A percentile compares a stretch with the other conserved stretches of the same genome.
Evolutionary conservation across 2,797 vertebrate genomes (phyloP).

Genomic region (Acanthurus lineatus): DNA sequence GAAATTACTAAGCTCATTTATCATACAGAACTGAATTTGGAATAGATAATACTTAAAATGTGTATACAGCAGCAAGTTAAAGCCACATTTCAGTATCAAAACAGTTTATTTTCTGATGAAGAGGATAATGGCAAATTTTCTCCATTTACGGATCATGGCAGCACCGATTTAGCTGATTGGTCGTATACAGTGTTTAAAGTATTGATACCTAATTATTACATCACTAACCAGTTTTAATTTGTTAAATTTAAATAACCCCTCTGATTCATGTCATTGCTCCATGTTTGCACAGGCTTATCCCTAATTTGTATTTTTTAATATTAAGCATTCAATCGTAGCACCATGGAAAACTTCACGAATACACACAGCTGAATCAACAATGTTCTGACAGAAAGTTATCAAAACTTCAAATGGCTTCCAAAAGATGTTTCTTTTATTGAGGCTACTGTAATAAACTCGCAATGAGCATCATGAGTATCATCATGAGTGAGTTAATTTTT

Average conservation of each 20-base stretch:
- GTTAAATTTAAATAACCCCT: no score
- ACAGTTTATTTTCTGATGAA: no score
- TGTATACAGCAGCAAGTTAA: not conserved
- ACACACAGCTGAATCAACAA: not conserved
- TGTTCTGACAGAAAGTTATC: not conserved
- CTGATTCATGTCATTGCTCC: not conserved
- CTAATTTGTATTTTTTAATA: not conserved
- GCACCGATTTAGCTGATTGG: not conserved
- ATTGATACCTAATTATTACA: not conserved
- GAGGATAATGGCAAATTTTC: not conserved
- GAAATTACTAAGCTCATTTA: no score
- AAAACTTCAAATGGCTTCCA: not conserved
- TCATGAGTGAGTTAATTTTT: not conserved
- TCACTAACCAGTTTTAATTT: not conserved
- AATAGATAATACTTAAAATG: not conserved
- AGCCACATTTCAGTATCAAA: no score
- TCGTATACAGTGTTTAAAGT: not conserved
- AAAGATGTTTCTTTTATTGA: not conserved
- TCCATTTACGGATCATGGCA: not conserved
- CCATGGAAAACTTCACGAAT: not conserved
- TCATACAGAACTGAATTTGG: not conserved
- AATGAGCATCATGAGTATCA: not conserved
- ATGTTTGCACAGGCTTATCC: slow-evolving; percentile 1
- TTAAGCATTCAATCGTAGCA: not conserved
- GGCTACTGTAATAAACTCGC: not conserved